Percentiles rank a stretch among this genome's conserved stretches.
Evolutionary conservation across 2,797 vertebrate genomes (phyloP).

Genomic region (Fratercula arctica): DNA sequence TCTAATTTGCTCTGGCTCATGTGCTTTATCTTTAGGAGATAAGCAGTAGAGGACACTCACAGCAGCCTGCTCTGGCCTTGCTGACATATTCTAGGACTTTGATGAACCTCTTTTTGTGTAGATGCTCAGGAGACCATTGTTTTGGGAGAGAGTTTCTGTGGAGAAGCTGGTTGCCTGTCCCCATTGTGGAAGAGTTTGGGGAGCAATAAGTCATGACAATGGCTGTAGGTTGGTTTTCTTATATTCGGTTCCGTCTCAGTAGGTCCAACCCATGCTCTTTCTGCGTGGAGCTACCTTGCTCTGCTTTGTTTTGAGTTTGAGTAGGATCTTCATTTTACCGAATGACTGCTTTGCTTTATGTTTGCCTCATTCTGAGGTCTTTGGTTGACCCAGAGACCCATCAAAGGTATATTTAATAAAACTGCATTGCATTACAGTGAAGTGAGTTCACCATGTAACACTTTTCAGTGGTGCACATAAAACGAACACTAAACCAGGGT

Average conservation of each 20-base stretch:
- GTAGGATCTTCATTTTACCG: neutral
- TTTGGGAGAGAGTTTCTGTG: neutral
- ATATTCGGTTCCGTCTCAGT: fast-evolving
- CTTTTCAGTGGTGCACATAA: conserved; percentile 23
- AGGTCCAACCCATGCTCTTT: neutral
- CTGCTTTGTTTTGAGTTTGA: neutral
- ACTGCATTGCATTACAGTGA: conserved; percentile 24
- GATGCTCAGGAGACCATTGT: neutral
- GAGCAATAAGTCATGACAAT: neutral
- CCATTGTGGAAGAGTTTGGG: neutral
- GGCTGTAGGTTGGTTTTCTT: neutral
- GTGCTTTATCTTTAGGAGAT: neutral
- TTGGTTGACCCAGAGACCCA: neutral
- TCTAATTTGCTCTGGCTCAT: neutral
- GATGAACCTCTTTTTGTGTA: neutral
- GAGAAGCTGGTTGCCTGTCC: neutral
- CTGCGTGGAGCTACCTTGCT: neutral
- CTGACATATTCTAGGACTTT: neutral
- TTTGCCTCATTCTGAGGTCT: neutral
- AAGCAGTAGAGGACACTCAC: neutral
- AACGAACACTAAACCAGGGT: conserved; percentile 29
- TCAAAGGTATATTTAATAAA: conserved; percentile 60
- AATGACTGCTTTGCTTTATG: neutral
- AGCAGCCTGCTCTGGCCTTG: neutral
- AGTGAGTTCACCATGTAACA: conserved; percentile 39